These are phyloP conservation scores for Podiceps cristatus DNA, from an alignment of 2,113 vertebrate genomes.

Conservation along the genomic window DNA sequence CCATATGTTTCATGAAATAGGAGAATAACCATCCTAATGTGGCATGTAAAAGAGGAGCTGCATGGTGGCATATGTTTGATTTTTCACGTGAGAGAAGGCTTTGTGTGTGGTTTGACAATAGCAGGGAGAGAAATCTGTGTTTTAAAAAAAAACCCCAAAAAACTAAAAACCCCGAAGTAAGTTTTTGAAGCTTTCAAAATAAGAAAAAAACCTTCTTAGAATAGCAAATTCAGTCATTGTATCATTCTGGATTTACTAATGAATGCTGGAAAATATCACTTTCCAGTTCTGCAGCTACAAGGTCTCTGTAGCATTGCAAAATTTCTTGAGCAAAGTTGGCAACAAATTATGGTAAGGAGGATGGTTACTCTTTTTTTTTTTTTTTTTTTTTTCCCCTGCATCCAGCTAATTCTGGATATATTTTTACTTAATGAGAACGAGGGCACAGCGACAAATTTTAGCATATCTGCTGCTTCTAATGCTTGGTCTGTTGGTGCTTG, in stretches of 20 bases:
- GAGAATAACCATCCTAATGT: background rate
- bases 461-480: background rate
- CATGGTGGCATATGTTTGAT: background rate
- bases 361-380: background rate
- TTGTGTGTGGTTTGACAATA: background rate
- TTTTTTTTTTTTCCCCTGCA: background rate
- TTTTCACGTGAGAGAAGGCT: background rate
- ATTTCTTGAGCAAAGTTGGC: background rate
- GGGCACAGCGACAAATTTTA: background rate
- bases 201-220: background rate
- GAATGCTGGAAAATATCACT: background rate
- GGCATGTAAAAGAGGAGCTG: background rate
- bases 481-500: background rate
- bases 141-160: background rate
- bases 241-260: background rate
- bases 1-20: background rate
- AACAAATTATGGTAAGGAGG: background rate
- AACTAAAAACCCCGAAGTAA: background rate
- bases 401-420: background rate
- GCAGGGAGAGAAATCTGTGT: background rate
- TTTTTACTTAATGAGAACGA: background rate
- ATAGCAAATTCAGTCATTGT: background rate
- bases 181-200: background rate
- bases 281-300: background rate
- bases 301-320: background rate